These are phyloP conservation scores for Fulica atra DNA, from an alignment of 2,113 vertebrate species.

Conservation along the genomic window DNA sequence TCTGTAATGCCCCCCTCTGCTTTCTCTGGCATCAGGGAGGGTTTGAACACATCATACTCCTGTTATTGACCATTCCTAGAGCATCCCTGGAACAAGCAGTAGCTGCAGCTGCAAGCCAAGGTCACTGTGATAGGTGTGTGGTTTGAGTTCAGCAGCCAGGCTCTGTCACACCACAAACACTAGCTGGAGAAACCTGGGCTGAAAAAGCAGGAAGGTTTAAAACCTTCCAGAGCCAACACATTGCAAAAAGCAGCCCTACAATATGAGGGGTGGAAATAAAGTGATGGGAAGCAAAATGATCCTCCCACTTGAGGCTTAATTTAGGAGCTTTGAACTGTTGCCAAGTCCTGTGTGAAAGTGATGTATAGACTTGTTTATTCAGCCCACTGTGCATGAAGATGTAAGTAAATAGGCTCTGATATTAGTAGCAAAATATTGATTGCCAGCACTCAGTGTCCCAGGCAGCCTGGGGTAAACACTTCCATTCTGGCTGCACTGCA, in stretches of 20 bases:
- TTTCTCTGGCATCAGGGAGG: too few relatives aligned
- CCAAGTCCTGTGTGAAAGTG: neutral
- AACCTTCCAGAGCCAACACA: neutral
- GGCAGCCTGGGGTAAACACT: neutral
- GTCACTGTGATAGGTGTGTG: neutral
- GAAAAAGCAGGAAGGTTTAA: neutral
- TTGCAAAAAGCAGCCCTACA: neutral
- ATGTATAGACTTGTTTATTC: neutral
- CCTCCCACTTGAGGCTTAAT: neutral
- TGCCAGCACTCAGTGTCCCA: neutral
- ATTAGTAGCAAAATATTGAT: conserved; percentile 25
- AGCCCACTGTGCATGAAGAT: neutral
- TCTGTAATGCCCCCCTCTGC: neutral
- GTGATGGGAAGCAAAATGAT: neutral
- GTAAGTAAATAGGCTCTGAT: neutral
- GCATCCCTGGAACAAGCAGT: neutral
- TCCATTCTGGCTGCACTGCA: neutral
- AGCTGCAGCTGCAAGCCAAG: neutral
- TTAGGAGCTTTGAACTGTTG: neutral
- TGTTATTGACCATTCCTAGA: accelerated
- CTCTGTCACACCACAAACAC: neutral
- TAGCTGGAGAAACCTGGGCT: neutral
- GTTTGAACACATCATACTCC: neutral
- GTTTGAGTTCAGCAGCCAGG: neutral
- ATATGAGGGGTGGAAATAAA: neutral